These are phyloP conservation scores for Junonia oenone DNA, from an alignment of 2,888 invertebrate species.

Conservation along the genomic window DNA sequence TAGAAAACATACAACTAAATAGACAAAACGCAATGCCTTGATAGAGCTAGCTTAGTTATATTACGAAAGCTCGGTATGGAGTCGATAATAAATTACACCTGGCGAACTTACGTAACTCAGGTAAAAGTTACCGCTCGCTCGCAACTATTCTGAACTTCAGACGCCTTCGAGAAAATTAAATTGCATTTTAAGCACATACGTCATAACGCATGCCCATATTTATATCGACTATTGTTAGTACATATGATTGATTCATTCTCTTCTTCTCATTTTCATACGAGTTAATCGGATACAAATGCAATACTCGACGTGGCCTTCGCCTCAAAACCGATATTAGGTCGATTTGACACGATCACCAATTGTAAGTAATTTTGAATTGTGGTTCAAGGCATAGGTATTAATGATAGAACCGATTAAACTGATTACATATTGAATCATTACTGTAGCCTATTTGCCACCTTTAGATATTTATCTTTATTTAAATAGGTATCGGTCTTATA, in stretches of 20 bases:
- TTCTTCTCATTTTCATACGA: constrained; percentile 8
- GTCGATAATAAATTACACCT: constrained; percentile 72
- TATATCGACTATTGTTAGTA: constrained; percentile 26
- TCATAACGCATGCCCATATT: constrained; percentile 12
- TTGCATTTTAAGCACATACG: constrained; percentile 28
- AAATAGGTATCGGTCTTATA: not conserved
- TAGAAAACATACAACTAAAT: not conserved
- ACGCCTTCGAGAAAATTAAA: constrained; percentile 34
- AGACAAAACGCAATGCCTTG: constrained; percentile 16
- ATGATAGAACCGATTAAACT: constrained; percentile 33
- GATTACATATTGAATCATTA: constrained; percentile 3
- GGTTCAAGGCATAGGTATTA: constrained; percentile 40
- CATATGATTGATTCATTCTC: constrained; percentile 22
- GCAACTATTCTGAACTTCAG: constrained; percentile 65
- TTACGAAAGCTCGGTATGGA: constrained; percentile 72
- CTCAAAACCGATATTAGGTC: constrained; percentile 58
- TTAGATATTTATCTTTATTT: not conserved
- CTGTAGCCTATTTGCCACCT: not conserved
- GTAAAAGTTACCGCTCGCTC: constrained; percentile 72
- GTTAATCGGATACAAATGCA: constrained; percentile 24
- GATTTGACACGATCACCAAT: constrained; percentile 51
- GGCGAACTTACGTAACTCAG: constrained; percentile 64
- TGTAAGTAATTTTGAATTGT: constrained; percentile 46
- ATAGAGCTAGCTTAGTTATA: constrained; percentile 49
- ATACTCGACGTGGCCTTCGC: constrained; percentile 49